Base-by-base conservation (phyloP, 1,140 invertebrate genomes). In the Hormaphis cornu region DNA sequence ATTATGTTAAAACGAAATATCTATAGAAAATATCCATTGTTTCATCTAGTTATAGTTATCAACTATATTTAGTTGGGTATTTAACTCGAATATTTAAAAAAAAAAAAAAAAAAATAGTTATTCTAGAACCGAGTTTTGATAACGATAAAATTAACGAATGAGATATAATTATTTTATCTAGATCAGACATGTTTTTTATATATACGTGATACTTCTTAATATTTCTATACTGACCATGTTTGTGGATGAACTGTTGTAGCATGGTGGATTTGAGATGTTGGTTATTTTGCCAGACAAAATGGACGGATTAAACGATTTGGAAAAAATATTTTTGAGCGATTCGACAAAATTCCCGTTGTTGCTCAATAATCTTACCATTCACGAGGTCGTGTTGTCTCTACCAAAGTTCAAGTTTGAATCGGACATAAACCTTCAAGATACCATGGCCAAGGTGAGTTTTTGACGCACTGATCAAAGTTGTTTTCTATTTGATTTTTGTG, bases 401-500 rank as follows among this genome's bases (percentile, higher is more conserved):
- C 58, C 40, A 8, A 46, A 46, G 24, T 63, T 63, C 20, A 28
- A 46, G 12, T 63, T 44, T 10, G 26, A 63, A 63, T 63, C 58
- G 0, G 58, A 63, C 12, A 20, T 63, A n/a, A 20, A 46, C 14
- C 40, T 63, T 26, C 1, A 30, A 18, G 30, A 46, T 6, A 28
- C 40, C 4, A 18, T 63, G 40, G 3, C 12, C 2, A n/a, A 44
- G 4, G 58, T 63, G 4, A 46, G 37, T 44, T 26, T 10, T 16
- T 1, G 22, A 8, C 14, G 14, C n/a, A 20, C 14, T 7, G 5
- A n/a, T 26, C 24, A 46, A 22, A 1, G 18, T n/a, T n/a, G n/a
- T n/a, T n/a, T n/a, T n/a, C n/a, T n/a, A n/a, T n/a, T n/a, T n/a
- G n/a, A n/a, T n/a, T n/a, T n/a, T n/a, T n/a, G n/a, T n/a, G n/a